phyloP scores from a whole-genome alignment of 2,888 invertebrate species.

The Acrocyrtus sp. region DNA sequence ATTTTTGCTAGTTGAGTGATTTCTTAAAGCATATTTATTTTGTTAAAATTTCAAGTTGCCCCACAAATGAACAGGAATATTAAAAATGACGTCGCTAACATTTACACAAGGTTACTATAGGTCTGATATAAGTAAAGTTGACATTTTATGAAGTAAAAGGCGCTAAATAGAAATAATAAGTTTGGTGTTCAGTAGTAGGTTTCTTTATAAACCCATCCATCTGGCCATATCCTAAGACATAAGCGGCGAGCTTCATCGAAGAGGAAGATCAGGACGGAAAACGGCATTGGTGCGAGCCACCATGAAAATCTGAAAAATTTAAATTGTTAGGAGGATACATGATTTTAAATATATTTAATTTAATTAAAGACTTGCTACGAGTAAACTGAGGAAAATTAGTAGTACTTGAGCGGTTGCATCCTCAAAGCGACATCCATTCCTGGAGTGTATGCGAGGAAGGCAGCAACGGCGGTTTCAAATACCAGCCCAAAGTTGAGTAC shows the following conservation, averaged over 20 bases:
- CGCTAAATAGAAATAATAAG: too few species aligned
- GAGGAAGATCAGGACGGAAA: slow-evolving; percentile 70
- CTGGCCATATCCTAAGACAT: slow-evolving; percentile 67
- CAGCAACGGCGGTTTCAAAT: slow-evolving; percentile 66
- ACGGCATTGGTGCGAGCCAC: slow-evolving; percentile 72
- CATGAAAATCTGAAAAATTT: slow-evolving; percentile 67
- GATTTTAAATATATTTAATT: slow-evolving; percentile 60
- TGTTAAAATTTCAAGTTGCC: too few species aligned
- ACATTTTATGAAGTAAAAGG: too few species aligned
- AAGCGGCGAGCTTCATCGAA: slow-evolving; percentile 70
- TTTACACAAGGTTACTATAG: too few species aligned
- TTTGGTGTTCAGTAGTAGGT: slow-evolving; percentile 58
- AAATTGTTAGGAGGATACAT: slow-evolving; percentile 65
- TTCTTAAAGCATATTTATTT: too few species aligned
- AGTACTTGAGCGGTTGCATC: slow-evolving; percentile 57
- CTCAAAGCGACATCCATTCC: slow-evolving; percentile 67
- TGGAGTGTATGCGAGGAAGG: slow-evolving; percentile 67
- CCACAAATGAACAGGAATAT: too few species aligned
- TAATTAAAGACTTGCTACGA: slow-evolving; percentile 64
- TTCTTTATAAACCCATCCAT: slow-evolving; percentile 66
- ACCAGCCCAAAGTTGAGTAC: slow-evolving; percentile 59
- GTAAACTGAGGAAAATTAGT: slow-evolving; percentile 2
- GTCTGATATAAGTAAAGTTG: too few species aligned
- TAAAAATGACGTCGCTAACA: too few species aligned
- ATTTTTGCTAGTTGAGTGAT: too few species aligned